Conservation (phyloP, 2,113 vertebrate genomes). For the Gambusia affinis region DNA sequence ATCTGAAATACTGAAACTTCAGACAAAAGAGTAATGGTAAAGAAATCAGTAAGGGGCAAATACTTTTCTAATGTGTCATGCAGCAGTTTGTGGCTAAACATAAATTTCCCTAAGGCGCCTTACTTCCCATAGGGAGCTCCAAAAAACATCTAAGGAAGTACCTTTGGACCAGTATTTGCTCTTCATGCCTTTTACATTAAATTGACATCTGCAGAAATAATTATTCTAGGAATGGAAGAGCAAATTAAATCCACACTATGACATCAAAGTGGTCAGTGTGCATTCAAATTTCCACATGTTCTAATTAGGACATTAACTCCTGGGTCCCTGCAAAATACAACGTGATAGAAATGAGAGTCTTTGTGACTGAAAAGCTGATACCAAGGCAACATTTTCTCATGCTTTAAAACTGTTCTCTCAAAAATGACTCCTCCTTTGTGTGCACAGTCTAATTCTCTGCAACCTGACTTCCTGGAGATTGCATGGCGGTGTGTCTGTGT, state of each 20-base stretch:
- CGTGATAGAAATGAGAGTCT: not conserved
- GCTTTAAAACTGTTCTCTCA: not conserved
- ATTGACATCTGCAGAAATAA: not conserved
- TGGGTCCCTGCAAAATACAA: not conserved
- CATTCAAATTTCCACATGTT: not conserved
- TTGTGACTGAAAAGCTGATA: not conserved
- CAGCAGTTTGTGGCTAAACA: not conserved
- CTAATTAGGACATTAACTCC: not conserved
- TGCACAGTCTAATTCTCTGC: conserved; percentile 27
- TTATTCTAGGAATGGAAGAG: not conserved
- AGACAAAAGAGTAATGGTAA: not conserved
- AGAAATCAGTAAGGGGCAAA: too few species aligned
- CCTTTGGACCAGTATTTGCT: not conserved
- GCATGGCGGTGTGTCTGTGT: conserved; percentile 2
- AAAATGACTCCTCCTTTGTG: conserved; percentile 4
- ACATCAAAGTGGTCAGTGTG: not conserved
- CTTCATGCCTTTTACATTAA: not conserved
- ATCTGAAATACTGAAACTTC: too few species aligned
- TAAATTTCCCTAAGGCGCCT: not conserved
- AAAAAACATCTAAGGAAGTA: not conserved
- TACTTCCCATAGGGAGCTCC: too few species aligned
- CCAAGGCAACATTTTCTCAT: not conserved
- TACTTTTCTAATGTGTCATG: not conserved
- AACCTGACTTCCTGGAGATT: conserved; percentile 37
- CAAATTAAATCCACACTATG: not conserved